Evolutionary conservation across 92 coral and sea anemone genomes (phyloP), one percentile per base, ranked within the genome.

Genomic region (Paramuricea clavata): DNA sequence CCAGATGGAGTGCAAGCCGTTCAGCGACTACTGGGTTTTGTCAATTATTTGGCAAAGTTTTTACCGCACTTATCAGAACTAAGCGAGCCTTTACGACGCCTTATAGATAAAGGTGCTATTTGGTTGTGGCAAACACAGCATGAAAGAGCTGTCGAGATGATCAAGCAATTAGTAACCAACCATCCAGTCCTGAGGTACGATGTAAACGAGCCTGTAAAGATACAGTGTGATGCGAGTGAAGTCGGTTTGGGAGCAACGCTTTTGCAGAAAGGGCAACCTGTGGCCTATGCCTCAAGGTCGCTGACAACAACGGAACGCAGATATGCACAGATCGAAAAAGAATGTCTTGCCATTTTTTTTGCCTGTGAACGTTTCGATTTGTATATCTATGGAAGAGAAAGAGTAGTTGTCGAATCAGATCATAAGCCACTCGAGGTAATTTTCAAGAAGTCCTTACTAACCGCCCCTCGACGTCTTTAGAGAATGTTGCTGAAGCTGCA

Each of bases 281-380:
- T 88, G 16, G 83, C 83, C 13, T 88, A n/a, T 27, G 83, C 87
- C 68, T 71, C 83, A 41, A 71, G 83, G 28, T 36, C 34, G 7
- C 72, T 89, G 80, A 74, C 92, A 16, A 17, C 84, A 47, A 36
- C 89, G 3, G 89, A 89, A 50, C 34, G 26, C 6, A 88, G 83
- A 62, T 88, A 88, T 41, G 73, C 77, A 32, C 91, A 83, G 59
- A 35, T 88, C 12, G 86, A 83, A 35, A 89, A 89, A 68, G 84
- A 84, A 41, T 54, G 25, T 21, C 73, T 84, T 0, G 22, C 69
- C 1, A 83, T 83, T 21, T 79, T 84, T 39, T 89, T 74, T 52
- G 89, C 80, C 12, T 8, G 79, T 15, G 79, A 73, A 70, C 76
- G 76, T 6, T n/a, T 69, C 32, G 13, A 39, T n/a, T 21, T 69